A percentile compares a stretch with the other conserved stretches of the same genome.
phyloP scores from a whole-genome alignment of 2,113 vertebrate species.

The Phocoena phocoena region DNA sequence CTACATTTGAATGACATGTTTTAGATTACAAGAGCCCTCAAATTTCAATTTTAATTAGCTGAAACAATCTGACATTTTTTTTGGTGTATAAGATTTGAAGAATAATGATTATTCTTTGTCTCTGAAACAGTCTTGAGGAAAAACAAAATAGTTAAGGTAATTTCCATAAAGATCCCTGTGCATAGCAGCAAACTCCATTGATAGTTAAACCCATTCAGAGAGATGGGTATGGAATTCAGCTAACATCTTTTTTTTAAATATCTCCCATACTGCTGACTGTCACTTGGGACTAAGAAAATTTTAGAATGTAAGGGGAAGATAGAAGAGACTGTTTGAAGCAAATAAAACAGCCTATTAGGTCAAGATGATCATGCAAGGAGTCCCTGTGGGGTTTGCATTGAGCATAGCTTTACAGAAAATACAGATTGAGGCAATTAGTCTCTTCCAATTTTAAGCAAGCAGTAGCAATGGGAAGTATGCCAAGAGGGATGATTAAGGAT shows the following conservation, averaged over 20 bases:
- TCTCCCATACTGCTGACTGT: slow-evolving; percentile 33
- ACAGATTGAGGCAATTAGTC: slow-evolving; percentile 71
- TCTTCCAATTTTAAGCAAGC: slow-evolving; percentile 65
- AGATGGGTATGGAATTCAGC: background rate
- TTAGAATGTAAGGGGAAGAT: slow-evolving; percentile 51
- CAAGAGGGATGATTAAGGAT: slow-evolving; percentile 76
- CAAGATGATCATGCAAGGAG: background rate
- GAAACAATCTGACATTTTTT: background rate
- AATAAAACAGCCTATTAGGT: slow-evolving; percentile 56
- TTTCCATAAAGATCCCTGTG: slow-evolving; percentile 4
- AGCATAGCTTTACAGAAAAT: slow-evolving; percentile 51
- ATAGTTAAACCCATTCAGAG: slow-evolving; percentile 1
- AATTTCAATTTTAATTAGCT: slow-evolving; percentile 49
- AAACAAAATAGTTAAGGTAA: slow-evolving; percentile 17
- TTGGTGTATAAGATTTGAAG: background rate
- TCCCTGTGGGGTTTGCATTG: slow-evolving; percentile 32
- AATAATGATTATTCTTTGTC: slow-evolving; percentile 5
- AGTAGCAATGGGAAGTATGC: slow-evolving; percentile 65
- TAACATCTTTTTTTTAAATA: background rate
- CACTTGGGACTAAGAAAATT: slow-evolving; percentile 45
- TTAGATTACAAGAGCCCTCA: slow-evolving; percentile 37
- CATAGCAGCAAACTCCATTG: background rate
- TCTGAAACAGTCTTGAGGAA: background rate
- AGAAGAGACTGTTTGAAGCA: slow-evolving; percentile 52
- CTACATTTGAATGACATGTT: background rate